Evolutionary conservation across 2,888 invertebrate species (phyloP).

Genomic region (Drosophila multiciliata): DNA sequence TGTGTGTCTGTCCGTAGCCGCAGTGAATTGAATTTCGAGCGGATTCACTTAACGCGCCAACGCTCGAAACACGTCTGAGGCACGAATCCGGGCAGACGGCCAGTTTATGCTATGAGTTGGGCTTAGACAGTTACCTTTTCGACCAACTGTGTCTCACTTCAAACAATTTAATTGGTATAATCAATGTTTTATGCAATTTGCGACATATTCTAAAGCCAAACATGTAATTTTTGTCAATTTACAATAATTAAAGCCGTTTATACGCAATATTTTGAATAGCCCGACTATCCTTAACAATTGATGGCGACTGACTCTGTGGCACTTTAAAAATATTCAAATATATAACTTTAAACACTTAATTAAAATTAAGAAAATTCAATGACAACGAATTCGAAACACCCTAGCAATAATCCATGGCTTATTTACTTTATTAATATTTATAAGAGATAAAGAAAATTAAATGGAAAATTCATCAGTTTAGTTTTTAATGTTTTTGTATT

Average conservation of each 20-base stretch:
- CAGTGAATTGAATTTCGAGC: conserved; percentile 20
- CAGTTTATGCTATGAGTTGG: conserved; percentile 12
- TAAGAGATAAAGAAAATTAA: neutral
- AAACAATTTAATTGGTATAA: conserved; percentile 23
- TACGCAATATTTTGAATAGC: conserved; percentile 4
- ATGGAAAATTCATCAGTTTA: neutral
- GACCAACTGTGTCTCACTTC: neutral
- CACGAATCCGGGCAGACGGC: conserved; percentile 14
- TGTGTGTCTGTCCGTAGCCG: conserved; percentile 8
- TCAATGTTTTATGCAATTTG: conserved; percentile 3
- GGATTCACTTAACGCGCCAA: conserved; percentile 55
- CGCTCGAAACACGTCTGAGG: conserved; percentile 63
- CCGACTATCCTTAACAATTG: conserved; percentile 8
- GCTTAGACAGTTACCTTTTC: conserved; percentile 37
- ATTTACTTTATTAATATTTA: neutral
- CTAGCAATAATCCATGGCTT: neutral
- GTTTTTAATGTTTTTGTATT: neutral
- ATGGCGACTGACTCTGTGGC: conserved; percentile 7
- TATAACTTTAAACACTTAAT: neutral
- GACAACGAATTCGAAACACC: conserved; percentile 11
- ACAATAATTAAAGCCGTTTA: neutral
- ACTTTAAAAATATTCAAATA: conserved; percentile 6
- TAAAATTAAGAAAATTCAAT: neutral
- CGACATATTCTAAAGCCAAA: neutral
- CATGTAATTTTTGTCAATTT: neutral